Conservation (phyloP, 2,888 invertebrate species). For the Eristalis pertinax region DNA sequence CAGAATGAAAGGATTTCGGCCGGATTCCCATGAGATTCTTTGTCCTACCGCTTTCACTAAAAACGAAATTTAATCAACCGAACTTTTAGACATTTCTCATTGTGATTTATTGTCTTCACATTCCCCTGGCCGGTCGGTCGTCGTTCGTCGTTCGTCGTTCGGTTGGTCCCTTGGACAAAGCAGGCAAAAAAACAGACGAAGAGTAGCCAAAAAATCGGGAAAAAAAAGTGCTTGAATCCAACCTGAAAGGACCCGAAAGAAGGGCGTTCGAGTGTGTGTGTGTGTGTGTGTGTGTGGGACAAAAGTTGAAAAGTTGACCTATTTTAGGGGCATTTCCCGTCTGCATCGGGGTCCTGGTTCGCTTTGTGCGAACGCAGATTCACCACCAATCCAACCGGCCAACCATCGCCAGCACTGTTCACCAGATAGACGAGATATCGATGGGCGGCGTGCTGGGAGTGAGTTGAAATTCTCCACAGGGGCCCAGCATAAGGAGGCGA, state of each 20-base stretch:
- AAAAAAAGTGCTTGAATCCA: background rate
- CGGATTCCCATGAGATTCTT: constrained; percentile 65
- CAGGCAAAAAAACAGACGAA: background rate
- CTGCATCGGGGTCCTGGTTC: constrained; percentile 43
- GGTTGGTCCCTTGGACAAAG: background rate
- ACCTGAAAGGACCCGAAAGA: constrained; percentile 19
- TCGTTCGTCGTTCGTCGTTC: background rate
- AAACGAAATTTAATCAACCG: constrained; percentile 72
- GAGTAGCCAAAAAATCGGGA: background rate
- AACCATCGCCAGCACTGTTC: background rate
- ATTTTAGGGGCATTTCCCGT: constrained; percentile 69
- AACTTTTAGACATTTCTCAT: constrained; percentile 72
- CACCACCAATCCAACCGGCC: background rate
- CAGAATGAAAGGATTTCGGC: constrained; percentile 61
- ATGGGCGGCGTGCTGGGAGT: background rate
- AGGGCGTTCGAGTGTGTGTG: constrained; percentile 27
- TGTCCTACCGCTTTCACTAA: constrained; percentile 67
- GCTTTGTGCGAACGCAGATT: constrained; percentile 22
- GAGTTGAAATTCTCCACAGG: background rate
- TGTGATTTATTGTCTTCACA: constrained; percentile 72
- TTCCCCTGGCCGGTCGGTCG: constrained; percentile 62
- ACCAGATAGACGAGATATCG: background rate
- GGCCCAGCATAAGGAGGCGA: background rate
- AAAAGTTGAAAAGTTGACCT: constrained; percentile 70
- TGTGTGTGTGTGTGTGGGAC: constrained; percentile 23